Evolutionary conservation across 2,888 invertebrate genomes (phyloP).

Genomic region (Drosophila lutescens): DNA sequence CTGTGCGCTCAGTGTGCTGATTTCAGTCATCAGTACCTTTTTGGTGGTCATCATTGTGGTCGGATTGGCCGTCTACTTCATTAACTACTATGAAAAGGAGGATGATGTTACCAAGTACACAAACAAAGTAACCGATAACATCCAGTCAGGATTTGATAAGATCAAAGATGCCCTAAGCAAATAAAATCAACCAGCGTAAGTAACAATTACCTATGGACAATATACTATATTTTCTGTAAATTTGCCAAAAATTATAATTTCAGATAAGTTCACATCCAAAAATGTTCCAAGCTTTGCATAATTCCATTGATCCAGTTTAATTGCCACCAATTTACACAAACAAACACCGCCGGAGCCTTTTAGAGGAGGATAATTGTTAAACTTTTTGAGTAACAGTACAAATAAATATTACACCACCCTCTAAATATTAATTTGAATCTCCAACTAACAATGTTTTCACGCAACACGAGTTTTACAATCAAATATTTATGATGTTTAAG

Average conservation of each 20-base stretch:
- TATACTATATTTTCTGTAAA: too few species aligned
- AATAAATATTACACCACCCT: slow-evolving; percentile 36
- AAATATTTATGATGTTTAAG: slow-evolving; percentile 23
- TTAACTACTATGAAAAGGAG: slow-evolving; percentile 72
- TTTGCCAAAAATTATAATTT: not conserved
- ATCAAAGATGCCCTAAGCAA: slow-evolving; percentile 48
- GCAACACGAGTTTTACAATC: slow-evolving; percentile 16
- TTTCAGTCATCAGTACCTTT: slow-evolving; percentile 78
- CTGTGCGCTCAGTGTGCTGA: slow-evolving; percentile 76
- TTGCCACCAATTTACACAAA: slow-evolving; percentile 32
- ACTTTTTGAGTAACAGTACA: slow-evolving; percentile 45
- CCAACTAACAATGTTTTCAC: slow-evolving; percentile 14
- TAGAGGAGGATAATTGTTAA: slow-evolving; percentile 27
- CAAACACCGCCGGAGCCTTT: slow-evolving; percentile 23
- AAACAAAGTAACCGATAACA: slow-evolving; percentile 50
- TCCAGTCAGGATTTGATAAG: slow-evolving; percentile 50
- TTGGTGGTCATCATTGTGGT: slow-evolving; percentile 74
- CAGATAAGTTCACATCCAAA: slow-evolving; percentile 11
- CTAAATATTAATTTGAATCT: slow-evolving; percentile 43
- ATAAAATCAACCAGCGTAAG: slow-evolving; percentile 14
- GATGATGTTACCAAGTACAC: slow-evolving; percentile 64
- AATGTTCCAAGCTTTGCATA: slow-evolving; percentile 27
- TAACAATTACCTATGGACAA: not conserved
- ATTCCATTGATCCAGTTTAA: slow-evolving; percentile 26
- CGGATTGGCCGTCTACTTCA: slow-evolving; percentile 73